Conservation (phyloP, 2,888 invertebrate genomes). For the Eubasilissa splendida region DNA sequence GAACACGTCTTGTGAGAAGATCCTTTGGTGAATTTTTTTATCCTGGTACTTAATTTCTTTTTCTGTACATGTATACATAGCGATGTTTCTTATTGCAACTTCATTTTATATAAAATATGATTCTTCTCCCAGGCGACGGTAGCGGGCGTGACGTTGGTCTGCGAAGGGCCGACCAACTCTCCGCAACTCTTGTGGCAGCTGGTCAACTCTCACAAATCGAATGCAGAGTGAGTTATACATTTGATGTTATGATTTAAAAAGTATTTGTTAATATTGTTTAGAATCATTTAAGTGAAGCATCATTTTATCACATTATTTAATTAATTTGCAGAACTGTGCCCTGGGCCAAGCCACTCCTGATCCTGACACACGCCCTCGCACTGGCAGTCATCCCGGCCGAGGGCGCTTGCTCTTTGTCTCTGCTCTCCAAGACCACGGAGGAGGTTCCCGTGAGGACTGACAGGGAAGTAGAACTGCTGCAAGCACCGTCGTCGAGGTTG, state of each 20-base stretch:
- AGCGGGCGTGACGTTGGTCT: slow-evolving; percentile 65
- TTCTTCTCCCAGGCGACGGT: too few relatives aligned
- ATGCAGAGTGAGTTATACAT: slow-evolving; percentile 64
- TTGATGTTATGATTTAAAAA: too few relatives aligned
- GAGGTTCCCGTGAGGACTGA: slow-evolving; percentile 31
- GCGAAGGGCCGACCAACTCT: slow-evolving; percentile 65
- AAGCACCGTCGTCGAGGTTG: neutral
- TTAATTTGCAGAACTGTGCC: slow-evolving; percentile 63
- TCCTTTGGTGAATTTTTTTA: too few relatives aligned
- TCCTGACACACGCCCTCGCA: slow-evolving; percentile 65
- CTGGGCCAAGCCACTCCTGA: slow-evolving; percentile 64
- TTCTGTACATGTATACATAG: too few relatives aligned
- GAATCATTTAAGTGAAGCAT: too few relatives aligned
- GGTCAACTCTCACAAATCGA: slow-evolving; percentile 64
- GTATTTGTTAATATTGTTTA: too few relatives aligned
- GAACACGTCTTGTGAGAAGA: too few relatives aligned
- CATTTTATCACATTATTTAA: neutral
- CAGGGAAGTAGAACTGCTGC: slow-evolving; percentile 28
- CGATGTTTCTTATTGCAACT: too few relatives aligned
- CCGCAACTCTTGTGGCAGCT: slow-evolving; percentile 66
- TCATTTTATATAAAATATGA: too few relatives aligned
- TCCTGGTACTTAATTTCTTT: too few relatives aligned
- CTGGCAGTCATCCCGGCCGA: slow-evolving; percentile 65
- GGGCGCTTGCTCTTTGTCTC: slow-evolving; percentile 65
- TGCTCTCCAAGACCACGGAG: neutral